Evolutionary conservation across 2,797 vertebrate species (phyloP).

Genomic region (Sebastes cheni): DNA sequence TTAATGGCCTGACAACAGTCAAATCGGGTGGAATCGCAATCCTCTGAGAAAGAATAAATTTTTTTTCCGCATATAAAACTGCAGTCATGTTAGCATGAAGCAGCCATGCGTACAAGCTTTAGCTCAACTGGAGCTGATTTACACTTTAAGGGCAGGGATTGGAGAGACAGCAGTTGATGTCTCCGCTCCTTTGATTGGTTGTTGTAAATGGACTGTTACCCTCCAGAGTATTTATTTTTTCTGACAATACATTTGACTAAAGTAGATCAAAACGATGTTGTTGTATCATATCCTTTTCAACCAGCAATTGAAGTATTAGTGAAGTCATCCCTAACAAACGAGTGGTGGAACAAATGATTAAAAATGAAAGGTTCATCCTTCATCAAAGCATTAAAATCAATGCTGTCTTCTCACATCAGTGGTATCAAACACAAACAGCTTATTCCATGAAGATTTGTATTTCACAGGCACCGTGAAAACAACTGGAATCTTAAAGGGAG

Average conservation of each 20-base stretch:
- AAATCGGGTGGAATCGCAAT: not conserved
- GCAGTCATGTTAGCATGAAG: not conserved
- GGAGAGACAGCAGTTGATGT: not conserved
- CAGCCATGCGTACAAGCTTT: not conserved
- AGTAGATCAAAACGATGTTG: slow-evolving; percentile 20
- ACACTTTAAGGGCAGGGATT: not conserved
- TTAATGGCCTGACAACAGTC: no score
- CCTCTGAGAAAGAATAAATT: not conserved
- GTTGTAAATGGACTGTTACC: slow-evolving; percentile 5
- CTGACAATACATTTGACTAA: slow-evolving; percentile 17
- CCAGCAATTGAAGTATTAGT: slow-evolving; percentile 48
- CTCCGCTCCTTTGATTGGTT: not conserved
- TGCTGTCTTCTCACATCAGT: slow-evolving; percentile 41
- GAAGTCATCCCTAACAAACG: slow-evolving; percentile 49
- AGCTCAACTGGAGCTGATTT: not conserved
- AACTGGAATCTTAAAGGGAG: slow-evolving; percentile 5
- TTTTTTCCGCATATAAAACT: not conserved
- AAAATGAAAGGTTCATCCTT: slow-evolving; percentile 64
- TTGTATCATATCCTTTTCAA: slow-evolving; percentile 38
- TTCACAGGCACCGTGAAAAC: slow-evolving; percentile 13
- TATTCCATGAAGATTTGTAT: slow-evolving; percentile 8
- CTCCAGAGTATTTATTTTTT: slow-evolving; percentile 32
- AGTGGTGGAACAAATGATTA: slow-evolving; percentile 53
- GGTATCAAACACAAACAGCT: not conserved
- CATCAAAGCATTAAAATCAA: slow-evolving; percentile 52